Evolutionary conservation across 2,888 invertebrate genomes (phyloP), one percentile per base, ranked within the genome.

Genomic region (Sinhomidia bicolor): DNA sequence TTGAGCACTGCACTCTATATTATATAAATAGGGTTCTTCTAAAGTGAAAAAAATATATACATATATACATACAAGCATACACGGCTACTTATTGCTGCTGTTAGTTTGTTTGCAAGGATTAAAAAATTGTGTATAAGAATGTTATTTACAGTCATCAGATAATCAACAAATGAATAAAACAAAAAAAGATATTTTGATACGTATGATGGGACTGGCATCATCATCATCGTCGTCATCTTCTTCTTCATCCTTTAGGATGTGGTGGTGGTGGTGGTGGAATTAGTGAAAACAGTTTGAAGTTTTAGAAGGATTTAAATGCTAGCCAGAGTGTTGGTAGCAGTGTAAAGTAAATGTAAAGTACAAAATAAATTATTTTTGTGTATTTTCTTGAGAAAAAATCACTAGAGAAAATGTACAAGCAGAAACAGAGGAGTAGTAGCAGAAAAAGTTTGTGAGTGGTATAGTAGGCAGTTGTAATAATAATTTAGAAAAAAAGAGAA

Each of bases 91-190:
- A 47, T 10, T 47, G 2, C 10, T 47, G 47, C 12, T 36, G 36
- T 36, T 36, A 5, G 6, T 57, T 4, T n/a, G 26, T 3, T 26
- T 29, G n/a, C 1, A 62, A 29, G 62, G 62, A 62, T 62, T 62
- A 62, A 26, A 7, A 12, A 10, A 62, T 29, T 14, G 62, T 29
- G 29, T 62, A 62, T 29, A 71, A 17, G 51, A 14, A 85, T 47
- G 78, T 85, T 78, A 85, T 85, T 80, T 85, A 85, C 62, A 62
- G 76, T 85, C 78, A 78, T 78, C 85, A 85, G 85, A 85, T 85
- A 85, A 85, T 85, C 85, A 85, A 47, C 65, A 65, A 78, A 85
- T 44, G 71, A 54, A n/a, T n/a, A n/a, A 76, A 84, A 71, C 36
- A 57, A 57, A 57, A 57, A 20, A 79, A 57, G 78, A 79, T 76